Evolutionary conservation across 2,797 vertebrate species (phyloP).

Genomic region (Typhlichthys subterraneus): DNA sequence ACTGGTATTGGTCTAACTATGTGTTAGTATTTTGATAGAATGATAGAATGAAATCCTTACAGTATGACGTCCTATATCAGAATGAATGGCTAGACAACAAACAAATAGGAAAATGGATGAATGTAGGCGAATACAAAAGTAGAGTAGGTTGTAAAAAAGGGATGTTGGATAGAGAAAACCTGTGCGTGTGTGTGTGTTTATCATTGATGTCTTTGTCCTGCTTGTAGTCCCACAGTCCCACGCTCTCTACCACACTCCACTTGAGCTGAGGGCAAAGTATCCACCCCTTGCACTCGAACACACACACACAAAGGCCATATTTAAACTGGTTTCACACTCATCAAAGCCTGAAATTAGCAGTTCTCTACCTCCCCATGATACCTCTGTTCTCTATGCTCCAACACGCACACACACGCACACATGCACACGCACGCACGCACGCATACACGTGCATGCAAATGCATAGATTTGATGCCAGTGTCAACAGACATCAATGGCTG

Average conservation of each 20-base stretch:
- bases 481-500: constrained; percentile 24
- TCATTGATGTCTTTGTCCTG: constrained; percentile 57
- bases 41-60: background rate
- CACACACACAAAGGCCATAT: constrained; percentile 6
- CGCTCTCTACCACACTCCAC: constrained; percentile 55
- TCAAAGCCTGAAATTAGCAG: background rate
- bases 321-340: background rate
- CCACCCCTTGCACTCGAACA: constrained; percentile 5
- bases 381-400: background rate
- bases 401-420: constrained; percentile 9
- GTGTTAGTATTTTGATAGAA: no score
- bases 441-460: background rate
- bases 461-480: constrained; percentile 25
- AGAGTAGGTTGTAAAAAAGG: background rate
- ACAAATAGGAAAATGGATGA: constrained; percentile 3
- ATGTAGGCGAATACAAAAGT: background rate
- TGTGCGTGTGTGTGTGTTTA: constrained; percentile 17
- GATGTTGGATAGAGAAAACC: background rate
- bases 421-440: constrained; percentile 17
- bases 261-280: constrained; percentile 42
- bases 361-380: background rate
- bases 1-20: no score
- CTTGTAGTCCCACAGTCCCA: constrained; percentile 45
- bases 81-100: background rate
- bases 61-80: background rate